Conservation (phyloP, 1,140 invertebrate genomes). For the Lepidostoma basale region DNA sequence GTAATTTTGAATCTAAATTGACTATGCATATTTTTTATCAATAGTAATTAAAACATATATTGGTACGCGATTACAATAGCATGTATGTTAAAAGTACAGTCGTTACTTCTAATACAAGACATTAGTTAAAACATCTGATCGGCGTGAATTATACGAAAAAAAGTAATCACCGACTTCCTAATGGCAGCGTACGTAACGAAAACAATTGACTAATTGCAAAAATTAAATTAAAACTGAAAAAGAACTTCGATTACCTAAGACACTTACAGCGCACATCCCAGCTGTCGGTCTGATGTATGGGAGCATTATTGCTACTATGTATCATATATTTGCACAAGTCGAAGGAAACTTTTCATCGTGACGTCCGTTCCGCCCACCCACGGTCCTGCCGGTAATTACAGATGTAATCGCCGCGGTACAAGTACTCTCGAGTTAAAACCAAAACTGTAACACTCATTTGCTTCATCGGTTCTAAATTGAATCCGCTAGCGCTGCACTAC, state of each 20-base stretch:
- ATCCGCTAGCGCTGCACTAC: no score
- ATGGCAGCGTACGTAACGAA: no score
- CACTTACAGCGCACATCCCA: not conserved
- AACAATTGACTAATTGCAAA: no score
- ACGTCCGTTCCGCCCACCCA: slow-evolving; percentile 26
- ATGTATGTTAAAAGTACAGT: no score
- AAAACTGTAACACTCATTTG: not conserved
- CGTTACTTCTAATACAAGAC: no score
- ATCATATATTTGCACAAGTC: slow-evolving; percentile 35
- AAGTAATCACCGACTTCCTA: no score
- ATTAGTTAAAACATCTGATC: no score
- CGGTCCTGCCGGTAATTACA: slow-evolving; percentile 30
- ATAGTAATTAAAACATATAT: no score
- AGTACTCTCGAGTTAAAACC: not conserved
- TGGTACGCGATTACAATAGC: no score
- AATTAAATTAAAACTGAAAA: slow-evolving; percentile 1
- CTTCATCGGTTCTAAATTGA: slow-evolving; percentile 14
- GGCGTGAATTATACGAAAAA: no score
- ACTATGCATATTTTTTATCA: no score
- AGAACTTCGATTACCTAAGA: not conserved
- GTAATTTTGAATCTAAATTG: no score
- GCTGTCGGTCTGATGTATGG: slow-evolving; percentile 20
- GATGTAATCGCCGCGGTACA: slow-evolving; percentile 32
- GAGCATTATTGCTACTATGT: slow-evolving; percentile 23
- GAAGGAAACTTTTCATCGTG: slow-evolving; percentile 35